These are phyloP conservation scores for Bradypodion pumilum DNA, from an alignment of 2,797 vertebrate species.

Conservation along the genomic window DNA sequence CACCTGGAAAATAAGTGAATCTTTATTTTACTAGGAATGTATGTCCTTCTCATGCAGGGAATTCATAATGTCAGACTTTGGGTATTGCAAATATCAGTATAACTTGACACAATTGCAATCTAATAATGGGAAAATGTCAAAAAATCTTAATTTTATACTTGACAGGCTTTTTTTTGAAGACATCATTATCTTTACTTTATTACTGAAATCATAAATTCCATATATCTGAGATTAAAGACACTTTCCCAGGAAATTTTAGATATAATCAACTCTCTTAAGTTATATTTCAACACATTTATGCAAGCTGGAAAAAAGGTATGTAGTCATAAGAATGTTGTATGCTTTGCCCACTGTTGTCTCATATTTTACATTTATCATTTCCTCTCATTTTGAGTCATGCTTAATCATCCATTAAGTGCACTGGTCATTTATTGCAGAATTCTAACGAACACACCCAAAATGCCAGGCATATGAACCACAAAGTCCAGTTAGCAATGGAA, in stretches of 20 bases:
- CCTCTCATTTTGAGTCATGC: slow-evolving; percentile 56
- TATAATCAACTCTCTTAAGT: neutral
- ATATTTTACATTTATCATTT: neutral
- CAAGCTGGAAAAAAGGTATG: neutral
- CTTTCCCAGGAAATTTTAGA: neutral
- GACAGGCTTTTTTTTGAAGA: neutral
- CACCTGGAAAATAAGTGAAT: slow-evolving; percentile 78
- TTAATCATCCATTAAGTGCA: slow-evolving; percentile 58
- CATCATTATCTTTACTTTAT: neutral
- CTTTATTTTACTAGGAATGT: slow-evolving; percentile 7
- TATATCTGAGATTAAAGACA: neutral
- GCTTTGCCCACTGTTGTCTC: neutral
- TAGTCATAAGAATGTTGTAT: neutral
- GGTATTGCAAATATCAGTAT: neutral
- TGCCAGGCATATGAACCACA: slow-evolving; percentile 42
- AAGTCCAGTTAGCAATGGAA: slow-evolving; percentile 39
- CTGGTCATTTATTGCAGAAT: slow-evolving; percentile 55
- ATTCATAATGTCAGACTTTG: neutral
- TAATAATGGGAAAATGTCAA: neutral
- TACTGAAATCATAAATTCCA: neutral
- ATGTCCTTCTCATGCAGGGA: neutral
- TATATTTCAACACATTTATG: neutral
- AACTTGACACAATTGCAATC: neutral
- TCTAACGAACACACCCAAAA: slow-evolving; percentile 56
- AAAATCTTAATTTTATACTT: neutral